Conservation (phyloP, 2,797 vertebrate genomes). For the Cirrhinus molitorella region DNA sequence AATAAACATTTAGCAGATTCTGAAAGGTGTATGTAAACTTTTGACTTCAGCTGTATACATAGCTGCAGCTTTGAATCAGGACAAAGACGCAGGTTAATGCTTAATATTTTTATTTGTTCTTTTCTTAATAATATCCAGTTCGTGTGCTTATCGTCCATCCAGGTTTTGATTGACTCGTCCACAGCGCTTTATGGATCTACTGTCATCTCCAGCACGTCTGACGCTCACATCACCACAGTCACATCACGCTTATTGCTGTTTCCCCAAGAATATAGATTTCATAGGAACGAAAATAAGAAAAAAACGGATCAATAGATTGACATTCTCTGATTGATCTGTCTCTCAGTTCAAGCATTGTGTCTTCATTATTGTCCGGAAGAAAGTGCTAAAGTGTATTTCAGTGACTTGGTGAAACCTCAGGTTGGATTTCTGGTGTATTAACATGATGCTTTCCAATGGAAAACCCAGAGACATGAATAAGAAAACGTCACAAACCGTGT, state of each 20-base stretch:
- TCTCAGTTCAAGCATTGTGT: constrained; percentile 47
- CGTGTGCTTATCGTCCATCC: constrained; percentile 81
- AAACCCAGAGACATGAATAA: constrained; percentile 71
- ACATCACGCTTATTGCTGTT: constrained; percentile 81
- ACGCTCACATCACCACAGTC: constrained; percentile 68
- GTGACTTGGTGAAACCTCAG: constrained; percentile 52
- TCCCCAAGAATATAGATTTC: constrained; percentile 44
- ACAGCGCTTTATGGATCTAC: constrained; percentile 47
- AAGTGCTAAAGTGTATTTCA: constrained; percentile 68
- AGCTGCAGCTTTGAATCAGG: neutral
- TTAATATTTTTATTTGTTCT: constrained; percentile 80
- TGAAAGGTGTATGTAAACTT: too few relatives aligned
- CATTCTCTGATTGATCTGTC: constrained; percentile 39
- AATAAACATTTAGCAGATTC: too few relatives aligned
- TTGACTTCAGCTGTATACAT: too few relatives aligned
- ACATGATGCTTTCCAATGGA: constrained; percentile 63
- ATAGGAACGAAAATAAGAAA: constrained; percentile 24
- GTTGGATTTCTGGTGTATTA: constrained; percentile 66
- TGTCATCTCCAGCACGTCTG: constrained; percentile 47
- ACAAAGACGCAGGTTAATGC: constrained; percentile 56
- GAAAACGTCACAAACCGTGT: constrained; percentile 71
- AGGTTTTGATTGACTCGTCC: constrained; percentile 59
- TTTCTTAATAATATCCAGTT: constrained; percentile 79
- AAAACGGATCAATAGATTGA: constrained; percentile 12
- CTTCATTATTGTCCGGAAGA: constrained; percentile 64